phyloP scores from a whole-genome alignment of 2,888 invertebrate genomes.

The Stramonita haemastoma region DNA sequence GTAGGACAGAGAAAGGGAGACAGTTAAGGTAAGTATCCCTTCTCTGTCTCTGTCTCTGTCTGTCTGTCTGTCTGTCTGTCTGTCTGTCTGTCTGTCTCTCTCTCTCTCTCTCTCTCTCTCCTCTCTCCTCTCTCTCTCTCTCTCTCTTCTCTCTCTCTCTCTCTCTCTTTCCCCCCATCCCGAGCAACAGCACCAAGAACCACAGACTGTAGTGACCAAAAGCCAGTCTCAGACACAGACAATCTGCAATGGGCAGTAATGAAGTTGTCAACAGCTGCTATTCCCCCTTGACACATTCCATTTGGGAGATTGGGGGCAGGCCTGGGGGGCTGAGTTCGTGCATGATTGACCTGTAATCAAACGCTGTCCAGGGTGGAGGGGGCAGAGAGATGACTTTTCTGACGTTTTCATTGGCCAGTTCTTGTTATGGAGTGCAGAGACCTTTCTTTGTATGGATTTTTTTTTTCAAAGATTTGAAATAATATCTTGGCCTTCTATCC shows the following conservation, averaged over 20 bases:
- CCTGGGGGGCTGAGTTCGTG: not conserved
- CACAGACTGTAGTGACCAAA: not conserved
- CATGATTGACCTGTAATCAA: constrained; percentile 30
- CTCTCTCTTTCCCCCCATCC: not conserved
- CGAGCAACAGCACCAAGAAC: not conserved
- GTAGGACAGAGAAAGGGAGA: not conserved
- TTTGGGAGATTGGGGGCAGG: constrained; percentile 20
- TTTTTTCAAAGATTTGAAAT: not conserved
- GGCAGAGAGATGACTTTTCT: not conserved
- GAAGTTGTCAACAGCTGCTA: constrained; percentile 25
- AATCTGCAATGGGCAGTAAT: constrained; percentile 12
- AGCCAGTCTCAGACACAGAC: constrained; percentile 11
- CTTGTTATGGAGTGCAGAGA: not conserved
- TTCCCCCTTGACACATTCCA: not conserved
- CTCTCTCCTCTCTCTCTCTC: too few relatives aligned
- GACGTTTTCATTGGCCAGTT: not conserved
- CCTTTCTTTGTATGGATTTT: not conserved
- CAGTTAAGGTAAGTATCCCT: not conserved
- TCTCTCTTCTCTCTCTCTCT: not conserved
- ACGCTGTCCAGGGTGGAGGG: not conserved
- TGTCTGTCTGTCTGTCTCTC: too few relatives aligned
- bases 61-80: too few relatives aligned
- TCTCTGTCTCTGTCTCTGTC: too few relatives aligned
- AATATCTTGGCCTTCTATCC: not conserved
- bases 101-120: too few relatives aligned